Evolutionary conservation across 2,797 vertebrate species (phyloP).

Genomic region (Pseudochirops corinnae): DNA sequence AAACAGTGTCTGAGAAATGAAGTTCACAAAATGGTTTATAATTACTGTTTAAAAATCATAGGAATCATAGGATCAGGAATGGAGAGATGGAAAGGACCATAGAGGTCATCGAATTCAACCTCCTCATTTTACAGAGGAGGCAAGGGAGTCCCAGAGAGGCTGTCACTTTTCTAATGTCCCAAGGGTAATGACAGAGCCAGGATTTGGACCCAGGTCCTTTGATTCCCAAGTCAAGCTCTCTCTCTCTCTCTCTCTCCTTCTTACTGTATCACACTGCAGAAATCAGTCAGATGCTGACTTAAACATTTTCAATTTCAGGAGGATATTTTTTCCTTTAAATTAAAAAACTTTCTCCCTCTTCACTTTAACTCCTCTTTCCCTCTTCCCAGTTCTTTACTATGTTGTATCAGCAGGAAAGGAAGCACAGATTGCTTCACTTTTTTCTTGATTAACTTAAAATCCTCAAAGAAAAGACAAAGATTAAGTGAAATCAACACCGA

Average conservation of each 20-base stretch:
- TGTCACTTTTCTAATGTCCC: neutral
- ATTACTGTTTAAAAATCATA: neutral
- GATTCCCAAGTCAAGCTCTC: neutral
- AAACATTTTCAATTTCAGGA: slow-evolving; percentile 34
- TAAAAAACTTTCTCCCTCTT: neutral
- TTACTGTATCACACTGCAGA: slow-evolving; percentile 28
- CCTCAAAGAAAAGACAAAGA: slow-evolving; percentile 63
- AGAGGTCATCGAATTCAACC: neutral
- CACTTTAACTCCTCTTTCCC: neutral
- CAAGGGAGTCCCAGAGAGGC: neutral
- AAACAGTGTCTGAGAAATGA: slow-evolving; percentile 17
- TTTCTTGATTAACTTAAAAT: slow-evolving; percentile 47
- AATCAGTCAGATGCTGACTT: slow-evolving; percentile 8
- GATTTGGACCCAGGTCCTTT: neutral
- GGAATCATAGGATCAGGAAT: too few relatives aligned
- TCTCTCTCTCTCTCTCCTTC: too few relatives aligned
- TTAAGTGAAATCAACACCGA: slow-evolving; percentile 55
- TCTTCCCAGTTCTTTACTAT: neutral
- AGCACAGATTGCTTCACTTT: slow-evolving; percentile 55
- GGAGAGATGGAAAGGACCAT: too few relatives aligned
- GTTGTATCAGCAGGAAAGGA: neutral
- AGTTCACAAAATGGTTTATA: neutral
- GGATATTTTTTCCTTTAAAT: slow-evolving; percentile 15
- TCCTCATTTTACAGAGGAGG: neutral
- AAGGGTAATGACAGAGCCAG: neutral